phyloP scores from a whole-genome alignment of 2,797 vertebrate genomes.

The Pangasius krempfi region DNA sequence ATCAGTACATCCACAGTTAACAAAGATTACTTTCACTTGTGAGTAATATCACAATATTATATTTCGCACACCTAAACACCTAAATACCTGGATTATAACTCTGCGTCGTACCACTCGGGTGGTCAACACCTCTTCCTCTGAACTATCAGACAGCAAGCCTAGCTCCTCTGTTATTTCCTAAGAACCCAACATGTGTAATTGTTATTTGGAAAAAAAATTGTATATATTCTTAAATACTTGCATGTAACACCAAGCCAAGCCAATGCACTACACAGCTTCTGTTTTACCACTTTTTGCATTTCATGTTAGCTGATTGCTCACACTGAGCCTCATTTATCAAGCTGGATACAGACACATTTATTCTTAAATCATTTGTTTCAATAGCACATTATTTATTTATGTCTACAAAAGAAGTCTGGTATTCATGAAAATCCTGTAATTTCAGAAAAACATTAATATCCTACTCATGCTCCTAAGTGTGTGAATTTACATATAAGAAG shows the following conservation, averaged over 20 bases:
- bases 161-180: slow-evolving; percentile 92
- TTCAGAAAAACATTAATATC: neutral
- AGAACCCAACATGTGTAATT: slow-evolving; percentile 75
- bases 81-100: slow-evolving; percentile 94
- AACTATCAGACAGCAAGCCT: slow-evolving; percentile 90
- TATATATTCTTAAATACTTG: slow-evolving; percentile 20
- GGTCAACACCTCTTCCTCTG: slow-evolving; percentile 93
- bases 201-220: slow-evolving; percentile 49
- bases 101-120: slow-evolving; percentile 94
- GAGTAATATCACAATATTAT: slow-evolving; percentile 1
- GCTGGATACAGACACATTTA: neutral
- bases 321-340: neutral
- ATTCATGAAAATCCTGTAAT: neutral
- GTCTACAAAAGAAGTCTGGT: neutral
- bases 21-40: neutral
- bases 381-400: neutral
- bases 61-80: slow-evolving; percentile 42
- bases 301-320: neutral
- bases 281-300: slow-evolving; percentile 43
- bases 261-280: slow-evolving; percentile 40
- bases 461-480: neutral
- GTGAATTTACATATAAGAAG: too few relatives aligned
- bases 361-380: neutral
- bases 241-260: slow-evolving; percentile 43
- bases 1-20: neutral